These are phyloP conservation scores for Nomada ferruginata DNA, from an alignment of 2,888 invertebrate species.

Conservation along the genomic window DNA sequence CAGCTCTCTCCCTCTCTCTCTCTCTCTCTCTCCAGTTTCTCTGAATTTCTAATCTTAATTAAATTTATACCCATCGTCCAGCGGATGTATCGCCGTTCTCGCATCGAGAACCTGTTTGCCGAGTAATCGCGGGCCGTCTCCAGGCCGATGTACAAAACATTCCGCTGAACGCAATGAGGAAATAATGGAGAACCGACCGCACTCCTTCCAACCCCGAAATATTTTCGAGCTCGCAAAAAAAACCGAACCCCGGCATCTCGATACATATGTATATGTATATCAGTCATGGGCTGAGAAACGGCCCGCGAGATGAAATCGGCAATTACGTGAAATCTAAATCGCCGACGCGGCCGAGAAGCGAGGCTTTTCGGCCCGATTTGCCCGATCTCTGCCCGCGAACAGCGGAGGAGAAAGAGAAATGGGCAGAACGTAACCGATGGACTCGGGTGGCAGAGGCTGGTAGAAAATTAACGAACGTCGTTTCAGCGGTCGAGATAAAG, in stretches of 20 bases:
- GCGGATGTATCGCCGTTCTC: constrained; percentile 66
- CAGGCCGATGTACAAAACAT: too few species aligned
- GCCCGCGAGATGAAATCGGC: constrained; percentile 20
- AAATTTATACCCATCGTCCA: constrained; percentile 80
- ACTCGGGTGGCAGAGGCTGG: constrained; percentile 54
- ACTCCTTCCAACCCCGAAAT: too few species aligned
- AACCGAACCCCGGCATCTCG: background rate
- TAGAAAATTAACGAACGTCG: constrained; percentile 77
- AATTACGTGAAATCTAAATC: constrained; percentile 34
- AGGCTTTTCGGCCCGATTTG: constrained; percentile 31
- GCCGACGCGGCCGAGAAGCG: too few species aligned
- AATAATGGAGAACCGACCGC: background rate
- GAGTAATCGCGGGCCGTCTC: background rate
- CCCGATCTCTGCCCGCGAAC: constrained; percentile 39
- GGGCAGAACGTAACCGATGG: constrained; percentile 20
- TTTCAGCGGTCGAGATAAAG: constrained; percentile 77
- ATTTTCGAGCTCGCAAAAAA: background rate
- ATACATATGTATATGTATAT: too few species aligned
- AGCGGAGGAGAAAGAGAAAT: constrained; percentile 35
- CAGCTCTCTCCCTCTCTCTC: constrained; percentile 69
- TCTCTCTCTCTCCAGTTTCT: constrained; percentile 66
- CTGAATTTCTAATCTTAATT: constrained; percentile 83
- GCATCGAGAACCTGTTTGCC: constrained; percentile 66
- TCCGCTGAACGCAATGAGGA: background rate
- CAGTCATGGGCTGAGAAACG: constrained; percentile 6